Evolutionary conservation across 2,113 vertebrate genomes (phyloP), one percentile per base, ranked within the genome.

Genomic region (Oncorhynchus keta): DNA sequence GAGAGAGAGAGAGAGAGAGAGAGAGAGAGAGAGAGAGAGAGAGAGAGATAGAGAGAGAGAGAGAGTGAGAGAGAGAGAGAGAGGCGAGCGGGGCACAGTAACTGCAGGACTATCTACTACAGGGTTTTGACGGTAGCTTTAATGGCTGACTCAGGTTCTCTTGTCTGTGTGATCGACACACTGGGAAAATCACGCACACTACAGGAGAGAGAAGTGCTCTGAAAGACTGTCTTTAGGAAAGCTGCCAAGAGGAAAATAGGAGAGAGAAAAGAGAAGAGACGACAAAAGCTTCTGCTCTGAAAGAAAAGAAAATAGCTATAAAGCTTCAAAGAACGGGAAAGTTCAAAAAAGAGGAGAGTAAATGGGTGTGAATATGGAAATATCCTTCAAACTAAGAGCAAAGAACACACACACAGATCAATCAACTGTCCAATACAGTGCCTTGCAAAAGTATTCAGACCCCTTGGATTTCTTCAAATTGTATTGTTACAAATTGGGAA

Each of bases 311-410:
- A 64, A 26, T 9, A 45, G 11, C 9, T 45, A 11, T 45, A 45
- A 2, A 2, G 8, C 9, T 45, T 45, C 11, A 45, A 45, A 45
- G 9, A 45, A 9, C 1, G 39, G 39, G 39, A 39, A 39, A 9
- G 8, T 39, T 8, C 0, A 39, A 39, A 39, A 9, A 39, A 39
- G 39, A 11, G 9, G 39, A 14, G 28, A 68, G 35, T 32, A 72
- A 72, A 79, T 35, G 1, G 11, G 39, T 22, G 77, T 84, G 76
- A 83, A 89, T 80, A 84, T 68, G 3, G 72, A 75, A 48, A 57
- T 74, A 49, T 81, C 80, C 78, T 87, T 89, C 80, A 78, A 79
- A 81, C 67, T 62, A 70, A 84, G 79, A 20, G 59, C 70, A 77
- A 85, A 68, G 79, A 22, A 18, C 51, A 55, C 51, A 16, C 49